These are phyloP conservation scores for Cynaeus angustus DNA, from an alignment of 2,888 invertebrate species.

Conservation along the genomic window DNA sequence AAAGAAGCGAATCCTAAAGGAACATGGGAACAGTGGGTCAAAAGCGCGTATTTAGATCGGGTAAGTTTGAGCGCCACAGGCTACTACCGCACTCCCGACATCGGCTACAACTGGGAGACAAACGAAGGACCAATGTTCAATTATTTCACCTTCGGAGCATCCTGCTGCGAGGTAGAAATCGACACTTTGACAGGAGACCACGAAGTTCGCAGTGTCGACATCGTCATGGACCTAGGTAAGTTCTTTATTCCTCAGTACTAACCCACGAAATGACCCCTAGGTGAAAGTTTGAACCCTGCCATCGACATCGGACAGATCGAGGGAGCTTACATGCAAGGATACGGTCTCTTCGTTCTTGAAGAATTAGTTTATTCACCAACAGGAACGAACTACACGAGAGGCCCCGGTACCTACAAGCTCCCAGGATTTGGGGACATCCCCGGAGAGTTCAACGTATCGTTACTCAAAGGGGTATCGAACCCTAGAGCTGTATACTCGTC, in stretches of 20 bases:
- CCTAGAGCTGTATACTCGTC: constrained; percentile 95
- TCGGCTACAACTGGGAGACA: constrained; percentile 81
- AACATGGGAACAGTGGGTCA: constrained; percentile 90
- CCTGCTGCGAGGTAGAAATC: constrained; percentile 92
- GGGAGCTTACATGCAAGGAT: constrained; percentile 95
- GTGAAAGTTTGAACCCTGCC: constrained; percentile 95
- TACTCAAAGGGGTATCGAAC: constrained; percentile 93
- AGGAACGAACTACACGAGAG: constrained; percentile 87
- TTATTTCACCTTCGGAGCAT: constrained; percentile 91
- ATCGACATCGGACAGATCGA: constrained; percentile 98
- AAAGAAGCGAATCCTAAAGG: constrained; percentile 84
- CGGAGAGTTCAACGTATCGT: constrained; percentile 91
- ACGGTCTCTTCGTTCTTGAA: constrained; percentile 93
- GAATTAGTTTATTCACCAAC: constrained; percentile 90
- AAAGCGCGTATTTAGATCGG: constrained; percentile 83
- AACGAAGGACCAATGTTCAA: constrained; percentile 84
- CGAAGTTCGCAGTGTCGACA: constrained; percentile 89
- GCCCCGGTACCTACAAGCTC: constrained; percentile 95
- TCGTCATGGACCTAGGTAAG: constrained; percentile 98
- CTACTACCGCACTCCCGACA: constrained; percentile 84
- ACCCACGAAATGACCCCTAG: no score
- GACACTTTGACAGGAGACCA: constrained; percentile 97
- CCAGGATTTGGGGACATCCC: constrained; percentile 96
- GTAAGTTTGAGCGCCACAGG: constrained; percentile 89
- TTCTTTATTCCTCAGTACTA: no score